Base-by-base conservation (phyloP, 2,113 vertebrate genomes). In the Sylvia atricapilla region DNA sequence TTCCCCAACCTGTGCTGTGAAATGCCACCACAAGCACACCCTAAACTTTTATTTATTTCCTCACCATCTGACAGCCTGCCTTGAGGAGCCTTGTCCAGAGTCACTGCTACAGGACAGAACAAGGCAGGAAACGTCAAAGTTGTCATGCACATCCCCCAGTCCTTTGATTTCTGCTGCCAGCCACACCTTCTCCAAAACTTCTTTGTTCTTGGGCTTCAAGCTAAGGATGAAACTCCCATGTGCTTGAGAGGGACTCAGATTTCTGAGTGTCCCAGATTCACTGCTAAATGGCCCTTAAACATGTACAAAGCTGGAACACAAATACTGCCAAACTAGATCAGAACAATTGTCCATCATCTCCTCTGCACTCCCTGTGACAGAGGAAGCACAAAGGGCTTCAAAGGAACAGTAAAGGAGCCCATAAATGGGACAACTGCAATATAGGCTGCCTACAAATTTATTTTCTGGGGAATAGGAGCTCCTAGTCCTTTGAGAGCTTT, bases 231-330 rank as follows among this genome's bases (percentile, higher is more conserved):
- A 31, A 23, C 31, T 60, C 25, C 6, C 31, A 13, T 0, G 0
- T 27, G 37, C 22, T 35, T 49, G n/a, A 86, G 67, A 76, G 84
- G 74, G 43, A 22, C 68, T 86, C 50, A 47, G 47, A 28, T 78
- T 69, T 46, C 46, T 1, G 27, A 47, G 41, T 0, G 0, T 46
- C 39, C 49, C 67, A 83, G 37, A 39, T 62, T 82, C 37, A 7
- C 63, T 70, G 67, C 25, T 79, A 94, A 93, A 66, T 55, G 87
- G 62, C 21, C 70, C 72, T 88, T 70, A 93, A 95, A 74, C 11
- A 9, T 30, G 22, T 55, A 73, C 46, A 94, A 84, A 72, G 47
- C 21, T 37, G 50, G 58, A 81, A 87, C 58, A 87, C 27, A 85
- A 81, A 74, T 50, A 39, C 43, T 90, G 84, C 67, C 78, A 94